A percentile compares a stretch with the other conserved stretches of the same genome.
Conservation (phyloP, 2,113 vertebrate genomes). For the Pluvialis apricaria region DNA sequence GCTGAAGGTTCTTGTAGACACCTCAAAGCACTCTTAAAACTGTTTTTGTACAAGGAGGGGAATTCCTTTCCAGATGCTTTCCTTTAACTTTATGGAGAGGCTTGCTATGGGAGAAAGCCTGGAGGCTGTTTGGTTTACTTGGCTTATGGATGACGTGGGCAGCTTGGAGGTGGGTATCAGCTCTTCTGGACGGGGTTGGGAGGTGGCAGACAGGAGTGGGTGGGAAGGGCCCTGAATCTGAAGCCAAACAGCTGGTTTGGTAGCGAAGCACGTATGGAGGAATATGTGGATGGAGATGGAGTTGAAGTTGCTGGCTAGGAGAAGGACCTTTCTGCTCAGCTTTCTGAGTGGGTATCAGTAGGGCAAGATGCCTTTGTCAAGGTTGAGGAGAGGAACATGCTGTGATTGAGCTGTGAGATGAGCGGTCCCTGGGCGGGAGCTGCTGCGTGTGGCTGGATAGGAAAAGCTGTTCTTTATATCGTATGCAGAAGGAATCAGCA, state of each 20-base stretch:
- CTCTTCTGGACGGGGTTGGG: neutral
- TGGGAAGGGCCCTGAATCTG: neutral
- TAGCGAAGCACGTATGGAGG: neutral
- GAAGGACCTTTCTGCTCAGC: neutral
- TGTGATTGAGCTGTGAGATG: neutral
- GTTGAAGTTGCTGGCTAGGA: neutral
- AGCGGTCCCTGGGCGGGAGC: neutral
- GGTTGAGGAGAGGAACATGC: neutral
- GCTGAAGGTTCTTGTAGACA: neutral
- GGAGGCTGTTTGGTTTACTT: neutral
- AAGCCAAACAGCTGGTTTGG: neutral
- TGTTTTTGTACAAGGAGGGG: neutral
- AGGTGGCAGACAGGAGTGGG: neutral
- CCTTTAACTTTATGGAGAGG: neutral
- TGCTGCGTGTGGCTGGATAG: neutral
- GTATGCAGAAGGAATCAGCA: neutral
- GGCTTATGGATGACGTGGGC: neutral
- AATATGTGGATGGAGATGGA: neutral
- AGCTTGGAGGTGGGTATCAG: neutral
- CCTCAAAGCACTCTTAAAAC: neutral
- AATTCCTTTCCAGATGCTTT: neutral
- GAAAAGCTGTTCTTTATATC: constrained; percentile 7
- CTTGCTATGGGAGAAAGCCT: neutral
- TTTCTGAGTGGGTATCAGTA: neutral
- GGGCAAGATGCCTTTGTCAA: neutral